A percentile compares a stretch with the other conserved stretches of the same genome.
Evolutionary conservation across 2,888 invertebrate species (phyloP).

Genomic region (Leptinotarsa peninsularis): DNA sequence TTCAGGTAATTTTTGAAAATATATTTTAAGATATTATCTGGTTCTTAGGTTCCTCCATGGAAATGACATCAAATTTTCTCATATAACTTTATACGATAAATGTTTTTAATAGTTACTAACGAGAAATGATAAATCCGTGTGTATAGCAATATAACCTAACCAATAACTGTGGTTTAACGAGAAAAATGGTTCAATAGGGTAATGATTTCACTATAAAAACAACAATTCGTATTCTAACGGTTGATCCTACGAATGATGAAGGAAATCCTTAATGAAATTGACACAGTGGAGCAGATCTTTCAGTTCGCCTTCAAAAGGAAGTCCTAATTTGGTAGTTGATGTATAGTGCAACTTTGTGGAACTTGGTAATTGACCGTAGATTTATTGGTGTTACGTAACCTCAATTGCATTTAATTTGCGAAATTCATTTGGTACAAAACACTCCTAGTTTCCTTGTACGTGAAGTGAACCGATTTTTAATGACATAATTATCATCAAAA

Average conservation of each 20-base stretch:
- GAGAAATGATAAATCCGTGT: no score
- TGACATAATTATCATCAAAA: neutral
- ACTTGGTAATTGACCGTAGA: conserved; percentile 8
- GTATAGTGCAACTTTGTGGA: conserved; percentile 8
- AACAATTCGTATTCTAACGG: neutral
- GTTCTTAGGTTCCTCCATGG: no score
- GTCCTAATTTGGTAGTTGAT: conserved; percentile 9
- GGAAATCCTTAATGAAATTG: conserved; percentile 15
- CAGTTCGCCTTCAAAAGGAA: conserved; percentile 2
- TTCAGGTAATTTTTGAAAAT: no score
- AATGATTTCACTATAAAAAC: neutral
- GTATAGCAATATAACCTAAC: neutral
- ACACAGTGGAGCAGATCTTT: neutral
- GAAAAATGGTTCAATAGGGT: conserved; percentile 10
- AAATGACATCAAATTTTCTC: no score
- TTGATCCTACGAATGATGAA: neutral
- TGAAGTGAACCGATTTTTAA: neutral
- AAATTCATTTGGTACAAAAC: neutral
- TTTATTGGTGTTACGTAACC: neutral
- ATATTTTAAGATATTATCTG: no score
- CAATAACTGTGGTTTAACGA: neutral
- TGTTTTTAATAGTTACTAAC: no score
- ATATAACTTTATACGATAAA: no score
- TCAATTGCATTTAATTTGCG: neutral
- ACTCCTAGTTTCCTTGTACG: neutral